These are phyloP conservation scores for Sminthurides aquaticus DNA, from an alignment of 2,888 invertebrate genomes.

Conservation along the genomic window DNA sequence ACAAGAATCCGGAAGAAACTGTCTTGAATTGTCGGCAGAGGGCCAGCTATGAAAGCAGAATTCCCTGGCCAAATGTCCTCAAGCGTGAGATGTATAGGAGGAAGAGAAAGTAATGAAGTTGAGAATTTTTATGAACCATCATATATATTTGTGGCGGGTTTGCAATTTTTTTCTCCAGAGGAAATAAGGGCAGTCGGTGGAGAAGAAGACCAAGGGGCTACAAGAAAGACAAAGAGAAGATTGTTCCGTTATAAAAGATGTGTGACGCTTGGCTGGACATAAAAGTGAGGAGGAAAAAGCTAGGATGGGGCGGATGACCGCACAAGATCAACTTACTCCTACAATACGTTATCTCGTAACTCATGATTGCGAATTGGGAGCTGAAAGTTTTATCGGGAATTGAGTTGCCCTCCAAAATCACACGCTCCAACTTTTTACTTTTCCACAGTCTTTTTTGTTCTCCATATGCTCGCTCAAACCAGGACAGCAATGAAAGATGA, in stretches of 20 bases:
- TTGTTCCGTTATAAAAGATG: not conserved
- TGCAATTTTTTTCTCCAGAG: not conserved
- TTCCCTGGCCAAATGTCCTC: too few relatives aligned
- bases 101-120: too few relatives aligned
- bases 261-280: not conserved
- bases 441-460: not conserved
- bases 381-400: conserved; percentile 11
- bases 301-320: not conserved
- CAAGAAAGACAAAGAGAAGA: not conserved
- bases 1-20: too few relatives aligned
- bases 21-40: too few relatives aligned
- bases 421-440: not conserved
- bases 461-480: too few relatives aligned
- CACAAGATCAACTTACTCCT: not conserved
- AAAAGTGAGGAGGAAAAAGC: not conserved
- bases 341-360: conserved; percentile 1
- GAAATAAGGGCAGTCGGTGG: not conserved
- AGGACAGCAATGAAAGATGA: too few relatives aligned
- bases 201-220: too few relatives aligned
- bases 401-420: not conserved
- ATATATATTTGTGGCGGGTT: not conserved
- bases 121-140: too few relatives aligned
- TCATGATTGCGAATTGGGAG: conserved; percentile 21
- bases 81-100: too few relatives aligned
- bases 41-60: too few relatives aligned